Conservation (phyloP, 2,113 vertebrate genomes). For the Circaetus cinerascens region DNA sequence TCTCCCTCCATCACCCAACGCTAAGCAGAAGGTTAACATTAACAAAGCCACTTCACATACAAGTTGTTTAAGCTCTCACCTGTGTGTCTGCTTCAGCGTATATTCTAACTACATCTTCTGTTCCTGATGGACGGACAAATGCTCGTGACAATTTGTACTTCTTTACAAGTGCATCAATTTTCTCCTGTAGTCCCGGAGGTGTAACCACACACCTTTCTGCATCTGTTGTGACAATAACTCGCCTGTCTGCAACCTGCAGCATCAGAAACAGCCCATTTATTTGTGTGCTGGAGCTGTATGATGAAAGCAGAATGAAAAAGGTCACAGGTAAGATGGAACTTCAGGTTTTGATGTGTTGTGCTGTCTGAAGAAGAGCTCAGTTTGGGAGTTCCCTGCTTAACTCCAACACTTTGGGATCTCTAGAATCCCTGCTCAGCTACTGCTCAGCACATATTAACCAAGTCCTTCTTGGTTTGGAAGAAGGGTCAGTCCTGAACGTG, state of each 20-base stretch:
- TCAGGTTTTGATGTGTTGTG: too few relatives aligned
- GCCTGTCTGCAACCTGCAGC: conserved; percentile 84
- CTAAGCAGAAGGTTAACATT: background rate
- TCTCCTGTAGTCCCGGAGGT: conserved; percentile 86
- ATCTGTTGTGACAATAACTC: conserved; percentile 85
- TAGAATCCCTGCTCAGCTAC: background rate
- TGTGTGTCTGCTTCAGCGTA: conserved; percentile 93
- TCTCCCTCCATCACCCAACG: background rate
- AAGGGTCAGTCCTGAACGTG: background rate
- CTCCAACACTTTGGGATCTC: too few relatives aligned
- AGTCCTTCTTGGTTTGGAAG: background rate
- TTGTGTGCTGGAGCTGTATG: background rate
- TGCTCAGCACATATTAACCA: background rate
- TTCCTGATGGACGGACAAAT: conserved; percentile 95
- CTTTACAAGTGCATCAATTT: conserved; percentile 80
- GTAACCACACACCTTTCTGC: conserved; percentile 83
- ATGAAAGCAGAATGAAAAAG: background rate
- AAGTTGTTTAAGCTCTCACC: conserved; percentile 67
- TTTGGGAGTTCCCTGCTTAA: background rate
- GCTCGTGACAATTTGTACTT: conserved; percentile 80
- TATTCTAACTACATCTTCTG: conserved; percentile 89
- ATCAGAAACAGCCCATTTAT: background rate
- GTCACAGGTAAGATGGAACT: accelerated
- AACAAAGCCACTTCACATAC: background rate
- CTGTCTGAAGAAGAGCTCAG: background rate